phyloP scores from a whole-genome alignment of 2,888 invertebrate species.

The Cheilosia grossa region DNA sequence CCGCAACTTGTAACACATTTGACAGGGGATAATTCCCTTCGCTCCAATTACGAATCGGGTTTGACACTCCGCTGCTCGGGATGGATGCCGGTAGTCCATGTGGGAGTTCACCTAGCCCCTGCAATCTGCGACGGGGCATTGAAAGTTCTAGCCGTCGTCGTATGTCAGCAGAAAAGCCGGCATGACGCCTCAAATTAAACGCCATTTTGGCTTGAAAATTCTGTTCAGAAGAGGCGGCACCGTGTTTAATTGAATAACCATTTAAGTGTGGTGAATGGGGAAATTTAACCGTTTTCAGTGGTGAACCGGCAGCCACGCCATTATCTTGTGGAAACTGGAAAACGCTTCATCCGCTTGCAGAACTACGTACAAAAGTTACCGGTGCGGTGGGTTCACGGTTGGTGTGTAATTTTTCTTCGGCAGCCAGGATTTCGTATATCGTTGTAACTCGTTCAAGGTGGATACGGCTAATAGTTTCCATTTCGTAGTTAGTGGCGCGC shows the following conservation, averaged over 20 bases:
- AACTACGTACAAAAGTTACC: neutral
- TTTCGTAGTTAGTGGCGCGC: constrained; percentile 26
- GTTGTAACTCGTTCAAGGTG: constrained; percentile 21
- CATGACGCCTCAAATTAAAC: constrained; percentile 13
- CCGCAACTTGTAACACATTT: constrained; percentile 4
- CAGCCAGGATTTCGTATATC: neutral
- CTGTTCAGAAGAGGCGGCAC: neutral
- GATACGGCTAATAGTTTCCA: constrained; percentile 44
- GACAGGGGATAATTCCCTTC: constrained; percentile 36
- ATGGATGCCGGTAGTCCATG: neutral
- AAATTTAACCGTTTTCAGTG: constrained; percentile 43
- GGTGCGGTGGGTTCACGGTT: neutral
- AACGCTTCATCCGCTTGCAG: constrained; percentile 26
- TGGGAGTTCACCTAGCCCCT: neutral
- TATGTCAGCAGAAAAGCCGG: neutral
- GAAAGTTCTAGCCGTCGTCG: neutral
- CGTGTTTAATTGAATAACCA: constrained; percentile 62
- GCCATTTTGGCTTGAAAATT: constrained; percentile 2
- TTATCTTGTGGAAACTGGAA: constrained; percentile 42
- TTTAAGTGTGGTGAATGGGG: constrained; percentile 54
- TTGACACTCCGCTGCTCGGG: neutral
- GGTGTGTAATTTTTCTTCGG: constrained; percentile 3
- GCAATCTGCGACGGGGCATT: neutral
- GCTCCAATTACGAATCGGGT: constrained; percentile 47
- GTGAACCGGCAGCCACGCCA: constrained; percentile 25